Conservation (phyloP, 1,140 invertebrate species). For the Tribolium castaneum region DNA sequence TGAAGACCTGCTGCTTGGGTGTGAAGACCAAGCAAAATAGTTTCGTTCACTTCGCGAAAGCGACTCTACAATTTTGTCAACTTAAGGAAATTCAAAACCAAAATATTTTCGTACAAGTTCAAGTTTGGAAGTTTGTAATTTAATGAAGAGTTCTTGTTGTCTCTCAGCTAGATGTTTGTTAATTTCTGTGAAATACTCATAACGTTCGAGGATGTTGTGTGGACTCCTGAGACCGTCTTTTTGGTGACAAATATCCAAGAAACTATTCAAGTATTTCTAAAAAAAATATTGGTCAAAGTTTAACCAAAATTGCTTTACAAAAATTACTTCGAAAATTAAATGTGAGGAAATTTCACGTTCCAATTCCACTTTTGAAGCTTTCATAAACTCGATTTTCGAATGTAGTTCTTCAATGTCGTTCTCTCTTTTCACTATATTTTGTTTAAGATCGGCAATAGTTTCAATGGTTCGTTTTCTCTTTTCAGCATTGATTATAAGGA, state of each 20-base stretch:
- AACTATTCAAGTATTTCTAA: neutral
- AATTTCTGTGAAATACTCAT: neutral
- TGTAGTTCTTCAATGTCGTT: neutral
- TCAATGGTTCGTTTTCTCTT: neutral
- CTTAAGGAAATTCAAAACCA: too few relatives aligned
- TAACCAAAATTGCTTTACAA: neutral
- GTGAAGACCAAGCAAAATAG: conserved; percentile 37
- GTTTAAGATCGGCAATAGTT: neutral
- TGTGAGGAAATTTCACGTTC: neutral
- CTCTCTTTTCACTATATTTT: neutral
- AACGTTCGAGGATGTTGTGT: neutral
- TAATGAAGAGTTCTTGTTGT: neutral
- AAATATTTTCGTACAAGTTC: neutral
- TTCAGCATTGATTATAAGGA: neutral
- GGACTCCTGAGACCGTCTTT: neutral
- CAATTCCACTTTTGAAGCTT: neutral
- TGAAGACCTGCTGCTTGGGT: conserved; percentile 36
- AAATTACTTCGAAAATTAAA: neutral
- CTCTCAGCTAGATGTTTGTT: neutral
- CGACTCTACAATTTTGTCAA: too few relatives aligned
- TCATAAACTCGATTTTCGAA: neutral
- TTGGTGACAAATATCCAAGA: neutral
- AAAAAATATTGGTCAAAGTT: neutral
- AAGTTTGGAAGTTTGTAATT: neutral
- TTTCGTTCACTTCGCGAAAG: conserved; percentile 13